Evolutionary conservation across 2,113 vertebrate genomes (phyloP), one percentile per base, ranked within the genome.

Genomic region (Orcinus orca): DNA sequence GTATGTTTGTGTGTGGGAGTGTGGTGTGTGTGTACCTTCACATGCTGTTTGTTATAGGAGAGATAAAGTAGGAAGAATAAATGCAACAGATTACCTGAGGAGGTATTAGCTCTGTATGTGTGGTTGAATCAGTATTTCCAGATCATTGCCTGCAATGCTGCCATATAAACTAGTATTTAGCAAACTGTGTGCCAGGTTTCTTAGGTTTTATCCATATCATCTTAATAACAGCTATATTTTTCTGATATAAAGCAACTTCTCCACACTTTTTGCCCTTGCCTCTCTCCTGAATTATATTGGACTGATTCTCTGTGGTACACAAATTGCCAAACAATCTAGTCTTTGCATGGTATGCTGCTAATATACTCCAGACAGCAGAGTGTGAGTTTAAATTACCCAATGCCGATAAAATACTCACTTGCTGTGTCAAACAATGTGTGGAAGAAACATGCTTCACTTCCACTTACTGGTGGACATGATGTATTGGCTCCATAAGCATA

Each of bases 341-440:
- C n/a, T 88, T 97, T 95, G 95, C 86, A 53, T 76, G 47, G 44
- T n/a, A 8, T 89, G 62, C 92, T 96, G 77, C 86, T 97, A 90
- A 97, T 96, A 53, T 67, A 96, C 96, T 97, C 65, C 36, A 96
- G 97, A 95, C 74, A 90, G 18, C 83, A 90, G 74, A 90, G 26
- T 90, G 76, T 83, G 84, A 85, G 88, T 76, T 90, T 97, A 97
- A 97, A 97, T 96, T 96, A 95, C 47, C 74, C 89, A 95, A 14
- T 97, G 93, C 58, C 93, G 90, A 96, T 97, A 96, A 95, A 88
- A 97, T 93, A 90, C 89, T 95, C 91, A 83, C 91, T 96, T 95
- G 86, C 71, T 0, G 0, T 89, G 88, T 97, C 91, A 96, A 93
- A 92, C 68, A 93, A n/a, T 77, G 83, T 96, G 86, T 84, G 82